Conservation (phyloP, 2,888 invertebrate genomes). For the Pachliopta kotzebuea region DNA sequence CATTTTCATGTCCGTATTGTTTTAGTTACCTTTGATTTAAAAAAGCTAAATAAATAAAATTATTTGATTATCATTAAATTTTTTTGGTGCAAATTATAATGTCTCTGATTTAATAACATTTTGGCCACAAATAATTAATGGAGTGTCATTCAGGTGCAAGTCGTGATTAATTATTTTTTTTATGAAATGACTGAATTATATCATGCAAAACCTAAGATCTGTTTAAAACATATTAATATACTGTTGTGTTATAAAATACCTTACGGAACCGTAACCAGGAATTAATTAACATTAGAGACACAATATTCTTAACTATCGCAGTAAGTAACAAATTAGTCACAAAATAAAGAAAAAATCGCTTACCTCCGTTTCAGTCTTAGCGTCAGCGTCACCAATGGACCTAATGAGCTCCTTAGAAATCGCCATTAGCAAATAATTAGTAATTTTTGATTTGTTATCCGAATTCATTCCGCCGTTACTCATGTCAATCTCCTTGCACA, state of each 20-base stretch:
- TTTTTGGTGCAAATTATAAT: too few relatives aligned
- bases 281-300: constrained; percentile 44
- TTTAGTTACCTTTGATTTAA: too few relatives aligned
- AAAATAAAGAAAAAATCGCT: constrained; percentile 47
- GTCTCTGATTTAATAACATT: too few relatives aligned
- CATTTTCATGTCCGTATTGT: too few relatives aligned
- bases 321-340: constrained; percentile 59
- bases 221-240: too few relatives aligned
- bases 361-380: constrained; percentile 77
- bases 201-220: too few relatives aligned
- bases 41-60: too few relatives aligned
- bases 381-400: constrained; percentile 75
- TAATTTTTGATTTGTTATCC: constrained; percentile 75
- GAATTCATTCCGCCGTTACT: constrained; percentile 55
- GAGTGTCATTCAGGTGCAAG: too few relatives aligned
- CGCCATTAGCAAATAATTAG: constrained; percentile 76
- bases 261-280: constrained; percentile 44
- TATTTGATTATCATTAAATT: too few relatives aligned
- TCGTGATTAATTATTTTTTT: too few relatives aligned
- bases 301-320: constrained; percentile 41
- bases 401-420: constrained; percentile 76
- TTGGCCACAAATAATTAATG: too few relatives aligned
- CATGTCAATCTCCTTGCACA: constrained; percentile 63
- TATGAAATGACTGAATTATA: too few relatives aligned
- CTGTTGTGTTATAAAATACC: background rate